Percentiles rank a stretch among this genome's conserved stretches.
Evolutionary conservation across 2,113 vertebrate genomes (phyloP).

Genomic region (Lates calcarifer): DNA sequence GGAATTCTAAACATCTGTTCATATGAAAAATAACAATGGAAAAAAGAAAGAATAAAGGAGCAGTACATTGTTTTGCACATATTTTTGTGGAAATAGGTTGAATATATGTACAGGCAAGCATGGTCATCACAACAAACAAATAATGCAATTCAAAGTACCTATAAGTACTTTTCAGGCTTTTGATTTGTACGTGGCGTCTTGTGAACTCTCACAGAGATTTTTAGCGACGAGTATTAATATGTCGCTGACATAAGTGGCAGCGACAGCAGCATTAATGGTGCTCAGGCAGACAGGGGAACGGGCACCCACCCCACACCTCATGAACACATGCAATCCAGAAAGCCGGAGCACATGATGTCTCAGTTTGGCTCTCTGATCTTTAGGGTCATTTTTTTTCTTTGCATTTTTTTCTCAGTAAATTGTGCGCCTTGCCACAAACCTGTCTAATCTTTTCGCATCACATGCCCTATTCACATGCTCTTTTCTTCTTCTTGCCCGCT

Average conservation of each 20-base stretch:
- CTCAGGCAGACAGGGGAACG: constrained; percentile 25
- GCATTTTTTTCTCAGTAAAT: constrained; percentile 13
- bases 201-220: neutral
- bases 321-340: constrained; percentile 47
- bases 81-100: neutral
- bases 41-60: neutral
- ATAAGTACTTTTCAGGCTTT: neutral
- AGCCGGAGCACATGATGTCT: constrained; percentile 73
- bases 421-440: neutral
- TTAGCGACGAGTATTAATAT: constrained; percentile 29
- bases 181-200: neutral
- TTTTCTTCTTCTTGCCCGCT: neutral
- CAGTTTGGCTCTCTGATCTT: constrained; percentile 33
- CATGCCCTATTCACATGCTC: constrained; percentile 50
- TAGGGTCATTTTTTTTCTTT: constrained; percentile 1
- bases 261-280: constrained; percentile 32
- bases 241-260: constrained; percentile 31
- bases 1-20: constrained; percentile 41
- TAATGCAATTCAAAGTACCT: neutral
- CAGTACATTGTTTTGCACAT: neutral
- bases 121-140: neutral
- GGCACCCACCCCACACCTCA: neutral
- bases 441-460: constrained; percentile 55
- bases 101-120: neutral
- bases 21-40: neutral